Base-by-base conservation (phyloP, 1,140 invertebrate genomes). In the Lepidurus couesii region DNA sequence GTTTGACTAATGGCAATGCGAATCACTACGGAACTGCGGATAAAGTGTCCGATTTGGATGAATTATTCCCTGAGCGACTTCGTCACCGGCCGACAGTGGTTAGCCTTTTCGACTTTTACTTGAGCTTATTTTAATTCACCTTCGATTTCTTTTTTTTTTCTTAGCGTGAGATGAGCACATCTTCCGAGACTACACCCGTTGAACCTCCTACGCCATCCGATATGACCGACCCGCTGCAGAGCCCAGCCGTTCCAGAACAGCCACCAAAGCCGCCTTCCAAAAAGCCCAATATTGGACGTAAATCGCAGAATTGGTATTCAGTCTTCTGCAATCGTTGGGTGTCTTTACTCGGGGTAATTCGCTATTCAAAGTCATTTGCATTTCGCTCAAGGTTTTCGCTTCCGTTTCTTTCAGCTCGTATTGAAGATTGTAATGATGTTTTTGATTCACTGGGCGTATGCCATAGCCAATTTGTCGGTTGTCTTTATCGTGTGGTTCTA, bases 281-380 rank as follows among this genome's bases (percentile, higher is more conserved):
- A 47, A 79, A 81, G 65, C 83, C 80, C 84, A 88, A 91, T 82
- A 95, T 97, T 81, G 92, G 93, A 82, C 92, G 91, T 21, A 96
- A 96, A 87, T 90, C 93, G 80, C 91, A 92, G 82, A 95, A 95
- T 83, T 98, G 95, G 94, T 98, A 98, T 84, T 96, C 94, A 0
- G 89, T 90, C 78, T 90, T 96, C 77, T 97, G 94, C 84, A 98
- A 97, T 84, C 88, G 95, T 82, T 98, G 95, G 95, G 89, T 96
- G 34, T 96, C 95, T 11, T 85, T 98, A 5, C 85, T 94, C 81
- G 95, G 95, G 80, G 95, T 97, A 87, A 81, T 80, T 16, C 13
- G 7, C 21, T 65, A 43, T 26, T 77, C 65, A 77, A 44, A 42
- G 21, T 76, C 80, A 13, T 65, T 65, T 53, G 44, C 65, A 16